Conservation (phyloP, 2,797 vertebrate genomes). For the Takifugu rubripes region DNA sequence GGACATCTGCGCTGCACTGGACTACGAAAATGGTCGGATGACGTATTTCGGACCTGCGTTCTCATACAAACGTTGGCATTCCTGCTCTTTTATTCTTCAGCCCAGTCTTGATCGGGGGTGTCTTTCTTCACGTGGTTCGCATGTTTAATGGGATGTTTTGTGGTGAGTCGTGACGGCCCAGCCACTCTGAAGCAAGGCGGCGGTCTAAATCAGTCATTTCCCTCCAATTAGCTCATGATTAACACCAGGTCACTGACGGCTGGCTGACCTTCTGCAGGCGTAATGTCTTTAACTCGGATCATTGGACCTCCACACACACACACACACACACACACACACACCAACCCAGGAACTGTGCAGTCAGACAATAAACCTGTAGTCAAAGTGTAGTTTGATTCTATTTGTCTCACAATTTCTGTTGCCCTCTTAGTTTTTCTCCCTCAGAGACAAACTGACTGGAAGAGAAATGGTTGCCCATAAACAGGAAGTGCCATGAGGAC, state of each 20-base stretch:
- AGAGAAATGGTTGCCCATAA: too few relatives aligned
- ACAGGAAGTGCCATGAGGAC: too few relatives aligned
- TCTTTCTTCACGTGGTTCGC: constrained; percentile 34
- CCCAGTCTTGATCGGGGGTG: constrained; percentile 11
- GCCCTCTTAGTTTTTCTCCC: too few relatives aligned
- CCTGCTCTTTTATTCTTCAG: constrained; percentile 10
- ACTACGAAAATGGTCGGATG: too few relatives aligned
- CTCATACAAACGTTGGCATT: background rate
- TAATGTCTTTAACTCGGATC: constrained; percentile 72
- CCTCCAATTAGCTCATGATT: constrained; percentile 74
- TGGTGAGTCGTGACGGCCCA: constrained; percentile 30
- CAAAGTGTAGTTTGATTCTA: too few relatives aligned
- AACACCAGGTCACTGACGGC: constrained; percentile 59
- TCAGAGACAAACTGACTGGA: too few relatives aligned
- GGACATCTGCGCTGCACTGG: background rate
- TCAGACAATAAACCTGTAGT: background rate
- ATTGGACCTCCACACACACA: constrained; percentile 42
- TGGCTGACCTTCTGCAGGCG: constrained; percentile 61
- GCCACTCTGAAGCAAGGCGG: constrained; percentile 36
- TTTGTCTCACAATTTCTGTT: too few relatives aligned
- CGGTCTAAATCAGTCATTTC: constrained; percentile 69
- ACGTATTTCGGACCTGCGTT: too few relatives aligned
- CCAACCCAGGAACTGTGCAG: constrained; percentile 6
- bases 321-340: constrained; percentile 12
- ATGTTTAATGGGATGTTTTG: constrained; percentile 37